Base-by-base conservation (phyloP, 2,113 vertebrate genomes). In the Mustela lutreola region DNA sequence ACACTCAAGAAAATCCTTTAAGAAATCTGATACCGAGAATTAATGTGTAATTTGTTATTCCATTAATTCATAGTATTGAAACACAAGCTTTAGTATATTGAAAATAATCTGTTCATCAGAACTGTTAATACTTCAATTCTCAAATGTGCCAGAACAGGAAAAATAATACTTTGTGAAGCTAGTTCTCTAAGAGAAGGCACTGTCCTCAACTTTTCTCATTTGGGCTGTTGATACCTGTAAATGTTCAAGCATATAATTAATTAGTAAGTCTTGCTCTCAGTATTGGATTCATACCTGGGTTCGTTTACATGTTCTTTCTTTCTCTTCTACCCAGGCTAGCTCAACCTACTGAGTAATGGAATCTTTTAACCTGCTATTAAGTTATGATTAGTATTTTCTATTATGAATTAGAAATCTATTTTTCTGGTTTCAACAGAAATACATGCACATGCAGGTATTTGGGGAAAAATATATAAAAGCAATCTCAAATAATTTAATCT, bases 381-480 rank as follows among this genome's bases (percentile, higher is more conserved):
- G 4, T 94, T 78, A 62, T 76, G 21, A 50, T 60, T 78, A 84
- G 12, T 73, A 79, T 63, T 89, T 89, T 45, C 50, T 70, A 56
- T 42, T 53, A 36, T 48, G 78, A 79, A 71, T 83, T 79, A 53
- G 2, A 39, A n/a, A n/a, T 36, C 11, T 11, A 81, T 22, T 50
- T 70, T 92, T 56, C 82, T 82, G 50, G 53, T 84, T 92, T 92
- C 36, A 89, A 83, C 88, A 62, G 63, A 89, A 89, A n/a, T 71
- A 56, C 19, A 3, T 56, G 14, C 14, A 89, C 18, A 89, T 33
- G 58, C 58, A 60, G 58, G 58, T 60, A 93, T 26, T 36, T 89
- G 5, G 5, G 76, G 24, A 62, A 89, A 62, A 62, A 63, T 24
- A 24, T 60, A 39, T 53, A 42, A 81, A 58, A 63, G 10, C 39